Conservation (phyloP, 64 coral and sea anemone genomes). For the Orbicella faveolata region DNA sequence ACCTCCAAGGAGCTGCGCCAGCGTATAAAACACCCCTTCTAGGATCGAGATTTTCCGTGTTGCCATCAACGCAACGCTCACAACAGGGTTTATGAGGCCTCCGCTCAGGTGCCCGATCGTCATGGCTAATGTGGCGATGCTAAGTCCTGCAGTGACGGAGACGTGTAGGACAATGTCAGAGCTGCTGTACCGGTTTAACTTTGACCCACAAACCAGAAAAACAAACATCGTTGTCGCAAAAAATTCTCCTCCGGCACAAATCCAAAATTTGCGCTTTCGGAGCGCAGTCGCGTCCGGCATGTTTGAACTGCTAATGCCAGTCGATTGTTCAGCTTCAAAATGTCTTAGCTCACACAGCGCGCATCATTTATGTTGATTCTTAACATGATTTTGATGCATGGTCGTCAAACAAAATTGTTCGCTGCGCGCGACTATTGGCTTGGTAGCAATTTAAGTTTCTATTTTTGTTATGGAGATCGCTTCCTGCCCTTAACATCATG, state of each 20-base stretch:
- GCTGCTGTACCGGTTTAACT: conserved; percentile 10
- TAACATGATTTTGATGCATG: background rate
- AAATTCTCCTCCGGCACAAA: conserved; percentile 36
- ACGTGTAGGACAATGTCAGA: conserved; percentile 32
- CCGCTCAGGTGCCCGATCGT: conserved; percentile 55
- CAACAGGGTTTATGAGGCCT: conserved; percentile 47
- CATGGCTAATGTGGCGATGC: conserved; percentile 43
- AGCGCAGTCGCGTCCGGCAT: background rate
- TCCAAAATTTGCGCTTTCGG: conserved; percentile 61
- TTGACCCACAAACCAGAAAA: conserved; percentile 54
- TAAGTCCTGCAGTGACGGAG: conserved; percentile 56
- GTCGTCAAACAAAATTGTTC: background rate
- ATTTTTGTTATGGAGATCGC: conserved; percentile 9
- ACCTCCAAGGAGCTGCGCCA: conserved; percentile 66
- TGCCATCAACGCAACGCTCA: conserved; percentile 44
- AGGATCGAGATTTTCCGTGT: conserved; percentile 50
- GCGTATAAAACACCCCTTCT: conserved; percentile 18
- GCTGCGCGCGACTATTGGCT: background rate
- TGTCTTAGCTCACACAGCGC: background rate
- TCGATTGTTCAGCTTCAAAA: background rate
- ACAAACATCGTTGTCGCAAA: conserved; percentile 61
- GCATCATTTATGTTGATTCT: background rate
- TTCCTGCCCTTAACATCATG: background rate
- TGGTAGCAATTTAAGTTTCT: background rate
- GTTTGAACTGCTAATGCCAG: background rate